These are phyloP conservation scores for Tragelaphus scriptus DNA, from an alignment of 2,113 vertebrate species.

Conservation along the genomic window DNA sequence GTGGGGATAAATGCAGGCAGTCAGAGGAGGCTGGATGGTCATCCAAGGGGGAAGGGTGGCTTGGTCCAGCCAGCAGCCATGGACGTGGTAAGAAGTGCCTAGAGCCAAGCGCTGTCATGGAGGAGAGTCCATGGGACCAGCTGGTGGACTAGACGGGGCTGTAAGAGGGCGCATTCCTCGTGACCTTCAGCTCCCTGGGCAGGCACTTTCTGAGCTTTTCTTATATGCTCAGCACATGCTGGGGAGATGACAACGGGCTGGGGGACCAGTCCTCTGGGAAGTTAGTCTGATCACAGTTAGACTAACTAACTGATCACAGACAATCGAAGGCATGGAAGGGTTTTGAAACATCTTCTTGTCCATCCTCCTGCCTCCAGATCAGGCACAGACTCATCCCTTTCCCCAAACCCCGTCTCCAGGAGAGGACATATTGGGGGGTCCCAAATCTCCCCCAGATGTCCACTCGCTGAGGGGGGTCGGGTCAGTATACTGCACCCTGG, in stretches of 20 bases:
- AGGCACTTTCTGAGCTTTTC: fast-evolving
- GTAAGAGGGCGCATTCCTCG: neutral
- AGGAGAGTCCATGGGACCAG: neutral
- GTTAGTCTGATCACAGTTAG: neutral
- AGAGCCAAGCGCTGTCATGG: fast-evolving
- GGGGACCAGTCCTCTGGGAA: neutral
- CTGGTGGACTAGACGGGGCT: fast-evolving
- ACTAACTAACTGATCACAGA: neutral
- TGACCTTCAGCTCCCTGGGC: neutral
- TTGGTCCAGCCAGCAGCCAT: neutral
- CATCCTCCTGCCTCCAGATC: neutral
- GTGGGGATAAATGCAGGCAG: neutral
- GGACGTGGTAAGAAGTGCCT: neutral
- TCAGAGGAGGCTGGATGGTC: neutral
- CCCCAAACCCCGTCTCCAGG: neutral
- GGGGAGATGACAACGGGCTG: neutral
- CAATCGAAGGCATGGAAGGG: neutral
- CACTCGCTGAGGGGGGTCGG: fast-evolving
- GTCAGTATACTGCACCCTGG: neutral
- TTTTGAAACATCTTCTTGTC: neutral
- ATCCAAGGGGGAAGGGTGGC: too few relatives aligned
- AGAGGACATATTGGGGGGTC: fast-evolving
- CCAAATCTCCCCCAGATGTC: neutral
- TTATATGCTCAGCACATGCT: fast-evolving
- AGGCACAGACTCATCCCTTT: neutral